Conservation (phyloP, 37 sponge, comb jelly and placozoan species). For the Geodia barretti region DNA sequence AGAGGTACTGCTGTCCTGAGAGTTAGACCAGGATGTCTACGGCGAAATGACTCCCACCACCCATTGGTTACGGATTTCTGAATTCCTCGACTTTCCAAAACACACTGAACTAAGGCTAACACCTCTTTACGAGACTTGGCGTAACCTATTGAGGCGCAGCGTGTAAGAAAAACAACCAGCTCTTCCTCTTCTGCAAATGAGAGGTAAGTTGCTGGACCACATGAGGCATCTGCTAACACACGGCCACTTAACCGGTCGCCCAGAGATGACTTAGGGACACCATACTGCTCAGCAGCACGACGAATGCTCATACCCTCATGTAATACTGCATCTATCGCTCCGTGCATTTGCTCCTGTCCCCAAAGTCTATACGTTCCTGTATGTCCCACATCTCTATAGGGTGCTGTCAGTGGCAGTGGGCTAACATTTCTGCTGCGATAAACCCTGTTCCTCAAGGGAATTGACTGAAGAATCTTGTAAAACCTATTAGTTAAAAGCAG, state of each 20-base stretch:
- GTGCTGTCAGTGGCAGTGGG: no score
- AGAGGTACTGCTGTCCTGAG: slow-evolving; percentile 7
- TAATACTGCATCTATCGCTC: slow-evolving; percentile 1
- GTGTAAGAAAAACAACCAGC: slow-evolving; percentile 3
- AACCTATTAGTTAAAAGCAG: no score
- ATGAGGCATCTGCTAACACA: not conserved
- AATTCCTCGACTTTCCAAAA: not conserved
- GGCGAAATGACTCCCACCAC: slow-evolving; percentile 34
- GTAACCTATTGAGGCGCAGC: slow-evolving; percentile 18
- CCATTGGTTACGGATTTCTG: slow-evolving; percentile 2
- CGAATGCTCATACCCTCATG: not conserved
- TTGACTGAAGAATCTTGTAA: not conserved
- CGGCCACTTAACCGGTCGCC: slow-evolving; percentile 17
- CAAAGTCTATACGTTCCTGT: not conserved
- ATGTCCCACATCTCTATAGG: no score
- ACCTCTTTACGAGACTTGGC: slow-evolving; percentile 18
- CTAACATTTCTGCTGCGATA: not conserved
- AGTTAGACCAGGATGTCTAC: slow-evolving; percentile 14
- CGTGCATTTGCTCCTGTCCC: not conserved
- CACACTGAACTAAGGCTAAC: not conserved
- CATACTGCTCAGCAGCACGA: slow-evolving; percentile 5
- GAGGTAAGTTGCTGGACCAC: slow-evolving; percentile 15
- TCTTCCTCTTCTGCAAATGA: slow-evolving; percentile 8
- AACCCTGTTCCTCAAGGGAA: not conserved
- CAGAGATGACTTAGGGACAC: slow-evolving; percentile 11